These are phyloP conservation scores for Sphaeridia pumilis DNA, from an alignment of 2,888 invertebrate genomes.

Conservation along the genomic window DNA sequence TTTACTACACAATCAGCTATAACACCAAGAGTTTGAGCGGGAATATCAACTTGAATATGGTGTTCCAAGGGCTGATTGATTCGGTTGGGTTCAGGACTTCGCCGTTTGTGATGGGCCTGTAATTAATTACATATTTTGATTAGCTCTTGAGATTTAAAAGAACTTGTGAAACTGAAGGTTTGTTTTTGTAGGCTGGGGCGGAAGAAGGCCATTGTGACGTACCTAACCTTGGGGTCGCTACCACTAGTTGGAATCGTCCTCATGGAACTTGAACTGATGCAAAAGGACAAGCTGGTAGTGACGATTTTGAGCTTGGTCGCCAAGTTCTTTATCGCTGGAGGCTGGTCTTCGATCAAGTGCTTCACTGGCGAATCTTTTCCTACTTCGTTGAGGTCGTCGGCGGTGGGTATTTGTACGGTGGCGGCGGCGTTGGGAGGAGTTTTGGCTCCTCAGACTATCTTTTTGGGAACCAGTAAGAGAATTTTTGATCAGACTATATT, in stretches of 20 bases:
- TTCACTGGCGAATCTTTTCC: constrained; percentile 33
- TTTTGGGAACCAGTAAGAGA: constrained; percentile 23
- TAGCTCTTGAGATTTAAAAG: not conserved
- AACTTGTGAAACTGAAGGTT: too few species aligned
- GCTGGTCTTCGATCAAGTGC: constrained; percentile 30
- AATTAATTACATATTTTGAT: too few species aligned
- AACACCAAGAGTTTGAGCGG: constrained; percentile 4
- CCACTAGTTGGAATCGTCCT: constrained; percentile 20
- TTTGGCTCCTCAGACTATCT: constrained; percentile 28
- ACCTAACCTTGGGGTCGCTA: constrained; percentile 15
- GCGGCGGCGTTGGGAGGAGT: constrained; percentile 25
- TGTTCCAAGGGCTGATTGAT: constrained; percentile 1
- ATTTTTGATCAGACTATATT: not conserved
- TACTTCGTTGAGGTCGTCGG: constrained; percentile 22
- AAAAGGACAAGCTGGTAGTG: not conserved
- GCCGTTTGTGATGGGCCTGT: not conserved
- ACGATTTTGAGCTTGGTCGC: constrained; percentile 7
- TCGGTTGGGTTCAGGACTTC: not conserved
- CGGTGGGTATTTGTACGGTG: constrained; percentile 26
- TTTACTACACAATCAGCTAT: constrained; percentile 17
- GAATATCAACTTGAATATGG: not conserved
- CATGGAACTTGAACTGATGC: constrained; percentile 1
- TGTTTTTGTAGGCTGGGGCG: constrained; percentile 22
- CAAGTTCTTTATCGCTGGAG: constrained; percentile 13
- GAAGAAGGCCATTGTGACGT: constrained; percentile 21